phyloP scores from a whole-genome alignment of 2,113 vertebrate species.

The Oryzias woworae region DNA sequence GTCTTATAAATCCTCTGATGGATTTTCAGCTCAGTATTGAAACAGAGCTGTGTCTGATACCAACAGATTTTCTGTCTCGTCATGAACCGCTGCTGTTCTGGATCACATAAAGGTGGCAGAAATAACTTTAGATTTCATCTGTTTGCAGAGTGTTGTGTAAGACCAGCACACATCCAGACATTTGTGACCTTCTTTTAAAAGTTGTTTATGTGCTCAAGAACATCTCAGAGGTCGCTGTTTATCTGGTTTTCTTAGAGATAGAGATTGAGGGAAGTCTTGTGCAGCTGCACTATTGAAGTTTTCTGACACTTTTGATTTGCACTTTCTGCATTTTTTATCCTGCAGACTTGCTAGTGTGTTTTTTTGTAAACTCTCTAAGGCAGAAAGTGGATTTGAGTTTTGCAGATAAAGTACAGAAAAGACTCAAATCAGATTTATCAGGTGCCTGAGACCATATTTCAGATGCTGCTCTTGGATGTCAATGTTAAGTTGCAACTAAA shows the following conservation, averaged over 20 bases:
- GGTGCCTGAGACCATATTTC: background rate
- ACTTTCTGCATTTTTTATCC: conserved; percentile 14
- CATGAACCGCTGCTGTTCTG: conserved; percentile 1
- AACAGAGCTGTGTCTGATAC: too few relatives aligned
- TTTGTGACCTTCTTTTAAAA: conserved; percentile 18
- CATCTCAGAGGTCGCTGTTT: conserved; percentile 57
- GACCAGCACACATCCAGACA: background rate
- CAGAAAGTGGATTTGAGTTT: conserved; percentile 21
- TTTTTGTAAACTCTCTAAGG: background rate
- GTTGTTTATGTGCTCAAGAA: conserved; percentile 48
- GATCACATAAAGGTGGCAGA: background rate
- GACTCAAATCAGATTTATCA: conserved; percentile 5
- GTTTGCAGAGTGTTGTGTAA: conserved; percentile 36
- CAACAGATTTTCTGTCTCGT: too few relatives aligned
- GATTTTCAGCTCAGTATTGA: too few relatives aligned
- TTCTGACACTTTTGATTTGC: conserved; percentile 9
- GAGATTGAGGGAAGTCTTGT: conserved; percentile 23
- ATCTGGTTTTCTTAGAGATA: conserved; percentile 51
- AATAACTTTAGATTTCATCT: conserved; percentile 17
- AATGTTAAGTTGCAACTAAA: too few relatives aligned
- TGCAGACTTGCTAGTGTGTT: conserved; percentile 1
- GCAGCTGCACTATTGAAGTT: conserved; percentile 10
- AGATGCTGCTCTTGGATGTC: background rate
- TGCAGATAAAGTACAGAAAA: conserved; percentile 6
- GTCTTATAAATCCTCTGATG: too few relatives aligned